Evolutionary conservation across 2,888 invertebrate genomes (phyloP), one percentile per base, ranked within the genome.

Genomic region (Pyrgus malvae): DNA sequence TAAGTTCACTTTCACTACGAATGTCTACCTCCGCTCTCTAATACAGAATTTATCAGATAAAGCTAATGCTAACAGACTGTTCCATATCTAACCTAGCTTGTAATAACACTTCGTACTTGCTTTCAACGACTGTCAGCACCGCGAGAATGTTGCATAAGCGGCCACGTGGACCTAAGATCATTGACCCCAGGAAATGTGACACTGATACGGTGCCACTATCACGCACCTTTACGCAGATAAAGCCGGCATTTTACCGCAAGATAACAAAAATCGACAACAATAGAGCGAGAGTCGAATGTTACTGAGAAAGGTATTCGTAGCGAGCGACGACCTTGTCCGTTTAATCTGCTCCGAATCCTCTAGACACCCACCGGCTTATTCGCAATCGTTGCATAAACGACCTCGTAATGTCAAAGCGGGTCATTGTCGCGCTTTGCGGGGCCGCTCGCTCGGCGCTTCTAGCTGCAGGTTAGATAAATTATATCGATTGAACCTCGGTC

Each of bases 361-460:
- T 63, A 62, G 76, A 79, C 78, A 78, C 77, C 80, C 74, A 83
- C 78, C 80, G 79, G 70, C 35, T 67, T 74, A 76, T 78, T 77
- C 76, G 78, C 82, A 81, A 78, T 80, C 69, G 73, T 88, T 89
- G 86, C 88, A 87, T 83, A 84, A 88, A 86, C 82, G 84, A 79
- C 84, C 86, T 79, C 83, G 79, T 80, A 78, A 74, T 76, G 77
- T 77, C 78, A 74, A 86, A 86, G 80, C 77, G 79, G 88, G 89
- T 88, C 88, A 88, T 86, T 88, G 87, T 79, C 89, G 78, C 76
- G 72, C 70, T 76, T 77, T 74, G 74, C 75, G 70, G 70, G 72
- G 67, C 64, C 73, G 69, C 58, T 53, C 53, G 59, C 61, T 57
- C 49, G 50, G 53, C 46, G 40, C 38, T 29, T 11, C 41, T 55